Conservation (phyloP, 1,140 invertebrate genomes). For the Lepidurus apus region DNA sequence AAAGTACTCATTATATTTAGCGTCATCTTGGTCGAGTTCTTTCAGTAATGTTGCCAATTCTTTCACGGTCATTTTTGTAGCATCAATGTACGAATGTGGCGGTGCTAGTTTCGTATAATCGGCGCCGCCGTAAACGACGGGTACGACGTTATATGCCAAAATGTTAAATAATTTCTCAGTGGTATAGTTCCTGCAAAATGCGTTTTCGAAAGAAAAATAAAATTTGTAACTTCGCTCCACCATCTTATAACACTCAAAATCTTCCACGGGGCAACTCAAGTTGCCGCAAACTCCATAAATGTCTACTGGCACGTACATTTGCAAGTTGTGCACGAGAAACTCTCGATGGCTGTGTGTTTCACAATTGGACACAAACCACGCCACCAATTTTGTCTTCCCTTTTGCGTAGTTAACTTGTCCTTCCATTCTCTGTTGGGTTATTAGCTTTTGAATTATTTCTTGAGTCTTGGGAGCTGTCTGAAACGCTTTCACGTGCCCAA, state of each 20-base stretch:
- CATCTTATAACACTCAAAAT: conserved; percentile 37
- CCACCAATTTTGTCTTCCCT: conserved; percentile 45
- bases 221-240: conserved; percentile 38
- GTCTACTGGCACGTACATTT: conserved; percentile 40
- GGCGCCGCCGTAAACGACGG: conserved; percentile 38
- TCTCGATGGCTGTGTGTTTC: conserved; percentile 39
- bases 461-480: conserved; percentile 41
- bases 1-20: conserved; percentile 46
- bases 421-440: conserved; percentile 45
- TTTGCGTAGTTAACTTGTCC: conserved; percentile 26
- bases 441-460: conserved; percentile 51
- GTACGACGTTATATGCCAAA: conserved; percentile 34
- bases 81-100: conserved; percentile 44
- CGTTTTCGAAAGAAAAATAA: conserved; percentile 39
- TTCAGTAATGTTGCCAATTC: conserved; percentile 33
- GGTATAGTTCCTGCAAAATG: conserved; percentile 41
- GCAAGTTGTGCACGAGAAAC: conserved; percentile 38
- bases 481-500: conserved; percentile 6
- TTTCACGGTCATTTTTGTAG: conserved; percentile 40
- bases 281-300: conserved; percentile 43
- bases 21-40: conserved; percentile 43
- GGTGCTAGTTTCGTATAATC: conserved; percentile 40
- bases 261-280: conserved; percentile 37
- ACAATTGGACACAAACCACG: conserved; percentile 47
- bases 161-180: conserved; percentile 40